A percentile compares a stretch with the other conserved stretches of the same genome.
These are phyloP conservation scores for Pentalonia nigronervosa DNA, from an alignment of 1,140 invertebrate species.

Conservation along the genomic window DNA sequence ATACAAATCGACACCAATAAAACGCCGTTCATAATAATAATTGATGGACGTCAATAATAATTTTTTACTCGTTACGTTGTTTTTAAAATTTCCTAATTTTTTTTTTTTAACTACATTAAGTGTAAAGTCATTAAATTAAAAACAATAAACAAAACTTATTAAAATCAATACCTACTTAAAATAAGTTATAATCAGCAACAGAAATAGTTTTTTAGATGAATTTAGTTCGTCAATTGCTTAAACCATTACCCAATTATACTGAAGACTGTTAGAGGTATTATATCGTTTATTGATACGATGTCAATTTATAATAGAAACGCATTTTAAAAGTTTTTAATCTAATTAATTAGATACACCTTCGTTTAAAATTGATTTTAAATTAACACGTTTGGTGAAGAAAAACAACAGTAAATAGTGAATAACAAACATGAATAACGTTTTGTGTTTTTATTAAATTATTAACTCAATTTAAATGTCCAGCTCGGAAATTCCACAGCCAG, in stretches of 20 bases:
- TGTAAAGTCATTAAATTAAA: not conserved
- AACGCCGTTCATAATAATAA: too few relatives aligned
- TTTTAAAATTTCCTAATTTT: not conserved
- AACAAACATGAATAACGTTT: not conserved
- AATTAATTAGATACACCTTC: not conserved
- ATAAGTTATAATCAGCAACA: not conserved
- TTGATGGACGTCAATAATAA: too few relatives aligned
- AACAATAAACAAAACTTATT: not conserved
- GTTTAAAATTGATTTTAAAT: too few relatives aligned
- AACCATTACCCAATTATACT: not conserved
- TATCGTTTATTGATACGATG: not conserved
- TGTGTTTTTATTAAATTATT: not conserved
- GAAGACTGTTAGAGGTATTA: not conserved
- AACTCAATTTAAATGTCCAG: not conserved
- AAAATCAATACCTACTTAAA: not conserved
- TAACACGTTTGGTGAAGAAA: not conserved
- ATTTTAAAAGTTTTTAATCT: not conserved
- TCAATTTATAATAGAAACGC: not conserved
- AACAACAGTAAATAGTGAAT: not conserved
- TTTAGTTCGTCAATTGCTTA: not conserved
- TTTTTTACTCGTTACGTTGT: not conserved
- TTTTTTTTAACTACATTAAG: not conserved
- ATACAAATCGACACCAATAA: too few relatives aligned
- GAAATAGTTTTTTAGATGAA: not conserved
- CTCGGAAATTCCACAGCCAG: not conserved